Evolutionary conservation across 2,113 vertebrate species (phyloP).

Genomic region (Odontesthes bonariensis): DNA sequence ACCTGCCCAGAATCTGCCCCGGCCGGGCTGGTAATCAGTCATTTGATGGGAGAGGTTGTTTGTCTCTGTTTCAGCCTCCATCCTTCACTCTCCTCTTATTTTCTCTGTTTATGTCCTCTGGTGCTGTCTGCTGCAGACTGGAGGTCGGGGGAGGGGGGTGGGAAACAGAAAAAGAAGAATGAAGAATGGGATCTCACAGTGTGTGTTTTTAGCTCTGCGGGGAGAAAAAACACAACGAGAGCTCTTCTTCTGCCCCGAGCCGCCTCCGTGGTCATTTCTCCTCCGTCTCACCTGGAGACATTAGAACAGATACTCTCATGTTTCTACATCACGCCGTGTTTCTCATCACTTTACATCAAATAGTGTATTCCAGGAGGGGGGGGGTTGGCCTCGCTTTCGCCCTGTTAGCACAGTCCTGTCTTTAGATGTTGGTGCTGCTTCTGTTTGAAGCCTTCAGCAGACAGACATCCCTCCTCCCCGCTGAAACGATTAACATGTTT

Average conservation of each 20-base stretch:
- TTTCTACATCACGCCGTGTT: conserved; percentile 45
- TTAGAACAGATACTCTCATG: conserved; percentile 37
- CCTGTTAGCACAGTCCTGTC: conserved; percentile 32
- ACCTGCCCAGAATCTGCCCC: conserved; percentile 56
- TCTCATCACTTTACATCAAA: conserved; percentile 60
- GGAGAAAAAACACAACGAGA: conserved; percentile 39
- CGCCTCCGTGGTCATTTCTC: conserved; percentile 39
- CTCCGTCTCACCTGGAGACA: conserved; percentile 21
- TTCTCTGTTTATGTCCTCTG: conserved; percentile 45
- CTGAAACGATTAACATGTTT: no score
- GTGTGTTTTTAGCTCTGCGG: conserved; percentile 51
- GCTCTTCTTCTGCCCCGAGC: conserved; percentile 25
- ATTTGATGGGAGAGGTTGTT: conserved; percentile 46
- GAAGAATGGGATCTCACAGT: conserved; percentile 34
- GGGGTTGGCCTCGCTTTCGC: conserved; percentile 35
- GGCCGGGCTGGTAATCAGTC: conserved; percentile 59
- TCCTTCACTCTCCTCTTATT: conserved; percentile 21
- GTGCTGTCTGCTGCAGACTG: conserved; percentile 35
- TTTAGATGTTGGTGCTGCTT: conserved; percentile 38
- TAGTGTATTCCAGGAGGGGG: conserved; percentile 44
- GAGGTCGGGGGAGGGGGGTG: background rate
- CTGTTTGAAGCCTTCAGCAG: conserved; percentile 38
- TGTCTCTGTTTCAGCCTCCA: conserved; percentile 48
- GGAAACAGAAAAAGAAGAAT: conserved; percentile 55
- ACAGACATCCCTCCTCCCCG: background rate